Percentiles rank a stretch among this genome's conserved stretches.
Evolutionary conservation across 2,888 invertebrate genomes (phyloP).

Genomic region (Protophormia terraenovae): DNA sequence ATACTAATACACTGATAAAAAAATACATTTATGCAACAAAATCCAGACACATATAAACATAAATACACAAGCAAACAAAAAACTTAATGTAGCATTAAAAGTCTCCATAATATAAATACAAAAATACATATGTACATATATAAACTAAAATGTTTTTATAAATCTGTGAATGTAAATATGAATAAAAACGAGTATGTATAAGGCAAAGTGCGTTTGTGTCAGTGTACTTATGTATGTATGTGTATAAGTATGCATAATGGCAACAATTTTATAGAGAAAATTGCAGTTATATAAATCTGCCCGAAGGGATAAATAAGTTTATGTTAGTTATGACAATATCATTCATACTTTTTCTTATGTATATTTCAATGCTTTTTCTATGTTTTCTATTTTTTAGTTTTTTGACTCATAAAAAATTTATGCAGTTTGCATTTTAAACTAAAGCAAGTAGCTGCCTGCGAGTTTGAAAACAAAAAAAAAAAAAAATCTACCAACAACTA

Average conservation of each 20-base stretch:
- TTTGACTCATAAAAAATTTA: conserved; percentile 35
- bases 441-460: neutral
- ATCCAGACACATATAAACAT: neutral
- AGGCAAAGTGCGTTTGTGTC: neutral
- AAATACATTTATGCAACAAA: neutral
- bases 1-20: conserved; percentile 11
- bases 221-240: no score
- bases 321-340: conserved; percentile 75
- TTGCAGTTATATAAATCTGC: conserved; percentile 74
- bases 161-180: no score
- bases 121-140: neutral
- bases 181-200: neutral
- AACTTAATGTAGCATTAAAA: conserved; percentile 42
- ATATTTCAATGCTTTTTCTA: neutral
- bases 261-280: conserved; percentile 61
- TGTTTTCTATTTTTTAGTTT: neutral
- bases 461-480: neutral
- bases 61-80: neutral
- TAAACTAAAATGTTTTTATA: neutral
- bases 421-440: conserved; percentile 10
- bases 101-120: conserved; percentile 11
- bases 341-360: neutral
- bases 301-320: conserved; percentile 76
- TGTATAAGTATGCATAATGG: conserved; percentile 7
- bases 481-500: neutral